A percentile compares a stretch with the other conserved stretches of the same genome.
Conservation (phyloP, 2,797 vertebrate genomes). For the Spondyliosoma cantharus region DNA sequence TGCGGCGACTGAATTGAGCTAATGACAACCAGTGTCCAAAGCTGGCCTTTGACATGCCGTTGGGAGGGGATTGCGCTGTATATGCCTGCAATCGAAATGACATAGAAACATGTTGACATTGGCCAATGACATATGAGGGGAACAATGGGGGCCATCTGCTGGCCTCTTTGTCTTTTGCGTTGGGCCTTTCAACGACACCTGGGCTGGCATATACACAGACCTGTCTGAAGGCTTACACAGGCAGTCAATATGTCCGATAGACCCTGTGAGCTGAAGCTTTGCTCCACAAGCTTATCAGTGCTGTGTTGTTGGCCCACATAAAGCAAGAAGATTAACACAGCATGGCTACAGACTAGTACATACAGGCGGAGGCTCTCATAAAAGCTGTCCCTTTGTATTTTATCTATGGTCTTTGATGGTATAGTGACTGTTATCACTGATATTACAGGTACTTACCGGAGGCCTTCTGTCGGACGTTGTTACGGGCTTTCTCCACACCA, state of each 20-base stretch:
- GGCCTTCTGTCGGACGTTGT: slow-evolving; percentile 93
- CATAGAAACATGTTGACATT: slow-evolving; percentile 80
- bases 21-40: slow-evolving; percentile 65
- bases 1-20: slow-evolving; percentile 55
- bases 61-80: slow-evolving; percentile 43
- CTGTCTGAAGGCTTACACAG: slow-evolving; percentile 66
- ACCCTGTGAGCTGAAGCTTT: slow-evolving; percentile 20
- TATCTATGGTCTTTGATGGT: slow-evolving; percentile 10
- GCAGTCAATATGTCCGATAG: slow-evolving; percentile 58
- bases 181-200: slow-evolving; percentile 76
- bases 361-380: background rate
- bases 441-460: slow-evolving; percentile 85
- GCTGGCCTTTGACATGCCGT: slow-evolving; percentile 68
- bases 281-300: slow-evolving; percentile 46
- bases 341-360: slow-evolving; percentile 5
- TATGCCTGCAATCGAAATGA: slow-evolving; percentile 65
- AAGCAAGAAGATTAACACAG: slow-evolving; percentile 30
- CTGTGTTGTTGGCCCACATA: slow-evolving; percentile 26
- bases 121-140: slow-evolving; percentile 67
- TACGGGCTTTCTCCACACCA: slow-evolving; percentile 95
- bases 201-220: slow-evolving; percentile 63
- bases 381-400: background rate
- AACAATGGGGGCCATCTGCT: slow-evolving; percentile 83
- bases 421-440: background rate
- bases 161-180: slow-evolving; percentile 72